These are phyloP conservation scores for Abramis brama DNA, from an alignment of 2,113 vertebrate genomes.

Conservation along the genomic window DNA sequence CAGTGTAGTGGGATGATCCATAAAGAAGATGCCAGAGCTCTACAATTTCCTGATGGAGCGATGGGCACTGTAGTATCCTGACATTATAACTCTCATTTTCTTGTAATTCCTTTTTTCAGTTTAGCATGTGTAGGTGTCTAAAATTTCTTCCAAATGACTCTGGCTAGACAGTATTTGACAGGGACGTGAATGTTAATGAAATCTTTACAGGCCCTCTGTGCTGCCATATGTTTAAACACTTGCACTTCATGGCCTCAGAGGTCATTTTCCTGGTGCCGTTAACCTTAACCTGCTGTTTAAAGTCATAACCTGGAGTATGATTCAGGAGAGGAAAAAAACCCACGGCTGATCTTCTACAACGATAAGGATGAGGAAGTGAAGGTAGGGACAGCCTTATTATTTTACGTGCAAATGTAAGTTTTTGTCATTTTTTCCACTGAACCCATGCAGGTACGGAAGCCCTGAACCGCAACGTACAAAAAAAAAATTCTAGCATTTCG, in stretches of 20 bases:
- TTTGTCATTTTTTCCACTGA: background rate
- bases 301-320: conserved; percentile 82
- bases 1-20: conserved; percentile 82
- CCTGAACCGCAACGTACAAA: too few species aligned
- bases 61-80: conserved; percentile 82
- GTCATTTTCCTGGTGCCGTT: conserved; percentile 26
- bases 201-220: conserved; percentile 15
- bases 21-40: conserved; percentile 81
- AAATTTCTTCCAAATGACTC: background rate
- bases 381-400: conserved; percentile 61
- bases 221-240: conserved; percentile 34
- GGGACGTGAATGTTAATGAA: background rate
- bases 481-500: too few species aligned
- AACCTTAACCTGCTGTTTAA: conserved; percentile 65
- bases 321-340: conserved; percentile 75
- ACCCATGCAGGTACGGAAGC: background rate
- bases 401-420: background rate
- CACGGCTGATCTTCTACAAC: conserved; percentile 78
- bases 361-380: conserved; percentile 76
- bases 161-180: background rate
- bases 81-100: background rate
- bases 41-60: conserved; percentile 79
- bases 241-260: background rate
- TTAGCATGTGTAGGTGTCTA: background rate
- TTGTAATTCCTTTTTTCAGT: background rate